Conservation (phyloP, 2,888 invertebrate species). For the Cylloceria caligata region DNA sequence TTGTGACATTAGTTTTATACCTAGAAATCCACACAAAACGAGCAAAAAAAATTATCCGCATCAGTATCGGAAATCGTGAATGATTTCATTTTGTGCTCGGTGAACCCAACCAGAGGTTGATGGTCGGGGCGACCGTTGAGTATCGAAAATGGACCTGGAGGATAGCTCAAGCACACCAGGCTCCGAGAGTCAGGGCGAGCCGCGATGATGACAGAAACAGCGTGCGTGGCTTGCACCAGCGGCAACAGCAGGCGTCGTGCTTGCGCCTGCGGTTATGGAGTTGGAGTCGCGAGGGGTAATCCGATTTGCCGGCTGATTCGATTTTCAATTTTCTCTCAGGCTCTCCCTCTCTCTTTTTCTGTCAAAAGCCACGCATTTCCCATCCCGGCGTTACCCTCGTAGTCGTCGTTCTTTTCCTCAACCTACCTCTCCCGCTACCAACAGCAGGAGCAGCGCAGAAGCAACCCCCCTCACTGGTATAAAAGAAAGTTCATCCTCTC, state of each 20-base stretch:
- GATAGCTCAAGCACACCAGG: slow-evolving; percentile 8
- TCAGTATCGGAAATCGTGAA: slow-evolving; percentile 65
- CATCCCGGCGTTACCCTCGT: slow-evolving; percentile 62
- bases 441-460: slow-evolving; percentile 57
- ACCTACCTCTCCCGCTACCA: slow-evolving; percentile 38
- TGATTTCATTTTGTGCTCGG: slow-evolving; percentile 71
- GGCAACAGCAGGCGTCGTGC: slow-evolving; percentile 57
- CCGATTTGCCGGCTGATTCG: slow-evolving; percentile 80
- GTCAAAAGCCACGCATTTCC: slow-evolving; percentile 75
- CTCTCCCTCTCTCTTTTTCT: slow-evolving; percentile 60
- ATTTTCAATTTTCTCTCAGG: slow-evolving; percentile 79
- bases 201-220: slow-evolving; percentile 63
- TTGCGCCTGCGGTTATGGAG: slow-evolving; percentile 75
- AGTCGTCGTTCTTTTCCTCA: slow-evolving; percentile 24
- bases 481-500: slow-evolving; percentile 65
- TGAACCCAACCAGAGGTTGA: slow-evolving; percentile 30
- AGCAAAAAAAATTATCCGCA: slow-evolving; percentile 58
- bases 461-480: slow-evolving; percentile 47
- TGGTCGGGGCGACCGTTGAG: neutral
- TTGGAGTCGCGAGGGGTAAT: slow-evolving; percentile 75
- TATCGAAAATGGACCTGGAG: slow-evolving; percentile 30
- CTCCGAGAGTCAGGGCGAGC: slow-evolving; percentile 50
- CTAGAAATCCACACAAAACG: slow-evolving; percentile 31
- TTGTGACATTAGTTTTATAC: slow-evolving; percentile 38
- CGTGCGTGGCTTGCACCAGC: slow-evolving; percentile 47